Evolutionary conservation across 2,113 vertebrate genomes (phyloP), one percentile per base, ranked within the genome.

Genomic region (Chamaea fasciata): DNA sequence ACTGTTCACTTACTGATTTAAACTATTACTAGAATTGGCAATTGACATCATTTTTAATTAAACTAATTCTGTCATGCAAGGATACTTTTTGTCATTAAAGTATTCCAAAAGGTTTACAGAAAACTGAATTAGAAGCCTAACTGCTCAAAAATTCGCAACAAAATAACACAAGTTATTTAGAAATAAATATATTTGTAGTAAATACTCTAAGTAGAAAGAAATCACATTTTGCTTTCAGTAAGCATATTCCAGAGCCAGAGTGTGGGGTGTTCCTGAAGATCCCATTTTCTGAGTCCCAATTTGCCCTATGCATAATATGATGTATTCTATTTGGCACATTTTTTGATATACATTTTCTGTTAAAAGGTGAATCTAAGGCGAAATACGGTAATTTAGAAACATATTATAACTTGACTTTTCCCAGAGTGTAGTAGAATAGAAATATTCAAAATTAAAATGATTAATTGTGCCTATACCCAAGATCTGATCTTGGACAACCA

Each of bases 1-100:
- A 16, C 7, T 86, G n/a, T 21, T 14, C 31, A 67, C 7, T 83
- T 80, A 92, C 21, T 69, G 57, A 88, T 80, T 83, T 86, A 94
- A 88, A 90, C 83, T 83, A 80, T 74, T 92, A 94, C 74, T 92
- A 77, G 71, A 83, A 88, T 70, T 93, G 89, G 39, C 85, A 94
- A 77, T 65, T 83, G 59, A 39, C 35, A 92, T 83, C 19, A 90
- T 53, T 93, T 88, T 62, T 55, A 94, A 89, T 93, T 83, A 92
- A 90, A 85, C 11, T 71, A 90, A 70, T 89, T 86, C 33, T 53
- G 42, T 81, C 79, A 77, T 27, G 39, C 70, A 77, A 90, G 76
- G 47, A 42, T 37, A 74, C n/a, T 88, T 92, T 90, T 80, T 80
- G 20, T 74, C 55, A 53, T 50, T 17, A 49, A 90, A 85, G 21